Evolutionary conservation across 2,113 vertebrate genomes (phyloP).

Genomic region (Phylloscopus whistleri): DNA sequence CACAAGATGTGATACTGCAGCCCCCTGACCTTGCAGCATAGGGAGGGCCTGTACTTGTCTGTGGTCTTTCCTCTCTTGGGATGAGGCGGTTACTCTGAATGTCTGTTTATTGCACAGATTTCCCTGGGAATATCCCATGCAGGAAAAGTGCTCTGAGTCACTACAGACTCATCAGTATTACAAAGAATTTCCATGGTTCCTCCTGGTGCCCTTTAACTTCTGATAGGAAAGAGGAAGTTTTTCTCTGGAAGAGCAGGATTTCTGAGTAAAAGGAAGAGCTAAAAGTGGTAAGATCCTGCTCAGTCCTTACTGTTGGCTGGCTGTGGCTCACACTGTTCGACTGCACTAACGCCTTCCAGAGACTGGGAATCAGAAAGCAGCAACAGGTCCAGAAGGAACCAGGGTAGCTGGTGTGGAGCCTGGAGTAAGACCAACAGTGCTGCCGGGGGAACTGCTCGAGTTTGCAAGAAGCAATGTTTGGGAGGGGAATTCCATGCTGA

Average conservation of each 20-base stretch:
- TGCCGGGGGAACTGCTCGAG: neutral
- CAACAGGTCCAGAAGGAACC: neutral
- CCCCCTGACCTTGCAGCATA: neutral
- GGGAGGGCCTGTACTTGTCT: neutral
- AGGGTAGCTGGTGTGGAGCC: neutral
- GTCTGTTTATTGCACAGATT: neutral
- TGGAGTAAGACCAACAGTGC: neutral
- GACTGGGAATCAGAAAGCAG: neutral
- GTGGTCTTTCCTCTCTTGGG: neutral
- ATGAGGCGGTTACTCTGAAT: neutral
- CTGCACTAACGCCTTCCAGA: neutral
- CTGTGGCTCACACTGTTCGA: neutral
- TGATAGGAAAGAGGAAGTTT: neutral
- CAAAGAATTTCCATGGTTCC: neutral
- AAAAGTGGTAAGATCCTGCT: neutral
- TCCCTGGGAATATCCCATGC: neutral
- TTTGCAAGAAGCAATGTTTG: neutral
- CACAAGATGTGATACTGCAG: neutral
- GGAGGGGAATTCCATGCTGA: neutral
- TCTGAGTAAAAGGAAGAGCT: neutral
- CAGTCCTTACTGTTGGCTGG: neutral
- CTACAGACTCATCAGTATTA: neutral
- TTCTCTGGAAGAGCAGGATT: neutral
- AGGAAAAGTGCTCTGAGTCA: slow-evolving; percentile 25
- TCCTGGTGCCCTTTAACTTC: neutral